A percentile compares a stretch with the other conserved stretches of the same genome.
Evolutionary conservation across 2,888 invertebrate genomes (phyloP).

Genomic region (Stenoptilia bipunctidactyla): DNA sequence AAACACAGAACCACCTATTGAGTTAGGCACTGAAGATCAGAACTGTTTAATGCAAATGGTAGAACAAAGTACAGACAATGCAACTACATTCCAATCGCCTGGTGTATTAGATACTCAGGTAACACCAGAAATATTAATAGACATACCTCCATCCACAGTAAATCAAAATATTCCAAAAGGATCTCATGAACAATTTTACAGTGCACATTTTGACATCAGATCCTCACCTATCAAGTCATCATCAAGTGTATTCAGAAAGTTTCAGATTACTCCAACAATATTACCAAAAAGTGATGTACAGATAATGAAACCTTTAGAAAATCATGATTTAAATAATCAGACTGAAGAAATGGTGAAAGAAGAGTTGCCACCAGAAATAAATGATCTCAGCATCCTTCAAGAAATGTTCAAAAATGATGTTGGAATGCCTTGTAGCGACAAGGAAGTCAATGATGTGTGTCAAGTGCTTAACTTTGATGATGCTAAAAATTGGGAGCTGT

Average conservation of each 20-base stretch:
- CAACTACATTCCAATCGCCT: neutral
- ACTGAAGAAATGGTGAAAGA: conserved; percentile 1
- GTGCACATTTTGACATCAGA: conserved; percentile 56
- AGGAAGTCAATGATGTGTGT: neutral
- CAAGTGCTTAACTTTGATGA: conserved; percentile 1
- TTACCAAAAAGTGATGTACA: conserved; percentile 44
- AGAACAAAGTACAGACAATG: conserved; percentile 9
- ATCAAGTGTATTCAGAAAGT: conserved; percentile 48
- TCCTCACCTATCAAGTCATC: conserved; percentile 59
- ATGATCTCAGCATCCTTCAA: conserved; percentile 19
- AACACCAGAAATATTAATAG: neutral
- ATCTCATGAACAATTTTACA: conserved; percentile 42
- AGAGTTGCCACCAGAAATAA: conserved; percentile 10
- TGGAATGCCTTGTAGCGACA: conserved; percentile 1
- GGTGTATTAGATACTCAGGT: neutral
- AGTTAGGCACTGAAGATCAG: conserved; percentile 36
- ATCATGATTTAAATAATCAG: neutral
- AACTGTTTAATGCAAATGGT: conserved; percentile 15
- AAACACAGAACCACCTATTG: conserved; percentile 28
- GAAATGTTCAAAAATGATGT: conserved; percentile 34
- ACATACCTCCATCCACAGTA: conserved; percentile 11
- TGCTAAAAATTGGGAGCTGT: neutral
- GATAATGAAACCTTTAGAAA: conserved; percentile 37
- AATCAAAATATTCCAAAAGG: conserved; percentile 22
- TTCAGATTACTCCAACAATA: conserved; percentile 52